Percentiles rank a stretch among this genome's conserved stretches.
These are phyloP conservation scores for Megalopta genalis DNA, from an alignment of 1,140 invertebrate species.

Conservation along the genomic window DNA sequence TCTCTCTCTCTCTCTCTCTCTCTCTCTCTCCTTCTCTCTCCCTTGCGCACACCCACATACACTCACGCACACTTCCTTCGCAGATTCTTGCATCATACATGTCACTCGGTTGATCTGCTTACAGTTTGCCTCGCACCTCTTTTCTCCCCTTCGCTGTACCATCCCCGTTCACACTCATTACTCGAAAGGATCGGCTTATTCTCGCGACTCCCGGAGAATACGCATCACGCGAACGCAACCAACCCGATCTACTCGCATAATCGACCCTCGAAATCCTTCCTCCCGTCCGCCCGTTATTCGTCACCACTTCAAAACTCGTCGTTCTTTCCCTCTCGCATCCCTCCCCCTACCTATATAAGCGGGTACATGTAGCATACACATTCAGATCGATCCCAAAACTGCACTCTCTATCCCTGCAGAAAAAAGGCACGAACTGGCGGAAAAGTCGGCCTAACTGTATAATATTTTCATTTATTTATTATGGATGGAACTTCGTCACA, in stretches of 20 bases:
- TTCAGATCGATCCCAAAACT: conserved; percentile 76
- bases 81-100: conserved; percentile 8
- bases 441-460: conserved; percentile 81
- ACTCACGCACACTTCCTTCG: no score
- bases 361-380: conserved; percentile 68
- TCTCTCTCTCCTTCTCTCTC: not conserved
- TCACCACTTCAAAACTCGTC: not conserved
- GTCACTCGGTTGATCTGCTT: conserved; percentile 33
- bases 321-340: conserved; percentile 16
- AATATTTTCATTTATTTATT: conserved; percentile 80
- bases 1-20: not conserved
- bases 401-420: conserved; percentile 74
- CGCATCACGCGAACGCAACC: conserved; percentile 37
- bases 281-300: conserved; percentile 27
- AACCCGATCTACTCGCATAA: conserved; percentile 8
- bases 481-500: conserved; percentile 81
- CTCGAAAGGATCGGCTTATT: conserved; percentile 43
- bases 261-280: conserved; percentile 20
- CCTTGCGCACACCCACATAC: not conserved
- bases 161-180: conserved; percentile 23
- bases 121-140: conserved; percentile 24
- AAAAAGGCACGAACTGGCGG: conserved; percentile 81
- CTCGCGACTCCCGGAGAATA: conserved; percentile 53
- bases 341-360: conserved; percentile 18
- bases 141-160: conserved; percentile 28